Evolutionary conservation across 2,797 vertebrate genomes (phyloP).

Genomic region (Phoeniculus purpureus): DNA sequence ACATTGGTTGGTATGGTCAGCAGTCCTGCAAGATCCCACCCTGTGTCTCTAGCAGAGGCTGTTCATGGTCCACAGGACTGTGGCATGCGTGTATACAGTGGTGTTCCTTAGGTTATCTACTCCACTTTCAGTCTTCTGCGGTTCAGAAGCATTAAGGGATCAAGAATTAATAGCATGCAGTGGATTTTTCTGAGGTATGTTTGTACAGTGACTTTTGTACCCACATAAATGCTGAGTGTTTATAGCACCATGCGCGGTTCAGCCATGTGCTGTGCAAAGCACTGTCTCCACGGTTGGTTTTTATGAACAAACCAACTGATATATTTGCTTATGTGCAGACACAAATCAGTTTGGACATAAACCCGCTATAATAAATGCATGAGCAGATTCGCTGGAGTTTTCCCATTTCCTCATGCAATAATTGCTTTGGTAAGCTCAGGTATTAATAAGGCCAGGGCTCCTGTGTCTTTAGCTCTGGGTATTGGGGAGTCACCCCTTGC

Average conservation of each 20-base stretch:
- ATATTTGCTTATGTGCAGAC: neutral
- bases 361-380: neutral
- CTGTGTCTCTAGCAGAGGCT: neutral
- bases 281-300: neutral
- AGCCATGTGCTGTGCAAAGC: neutral
- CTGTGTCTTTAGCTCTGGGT: neutral
- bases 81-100: neutral
- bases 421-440: neutral
- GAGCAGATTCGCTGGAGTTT: neutral
- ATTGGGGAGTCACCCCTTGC: neutral
- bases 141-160: neutral
- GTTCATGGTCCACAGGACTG: neutral
- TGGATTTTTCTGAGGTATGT: neutral
- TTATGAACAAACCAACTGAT: neutral
- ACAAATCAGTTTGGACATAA: neutral
- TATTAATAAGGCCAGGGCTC: neutral
- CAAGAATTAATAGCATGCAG: neutral
- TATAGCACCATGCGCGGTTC: neutral
- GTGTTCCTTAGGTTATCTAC: rapidly evolving
- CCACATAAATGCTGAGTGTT: neutral
- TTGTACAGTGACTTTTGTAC: neutral
- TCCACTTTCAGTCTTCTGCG: neutral
- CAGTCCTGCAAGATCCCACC: neutral
- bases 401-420: neutral
- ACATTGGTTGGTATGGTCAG: rapidly evolving